Conservation (phyloP, 2,888 invertebrate species). For the Epinotia brunnichana region DNA sequence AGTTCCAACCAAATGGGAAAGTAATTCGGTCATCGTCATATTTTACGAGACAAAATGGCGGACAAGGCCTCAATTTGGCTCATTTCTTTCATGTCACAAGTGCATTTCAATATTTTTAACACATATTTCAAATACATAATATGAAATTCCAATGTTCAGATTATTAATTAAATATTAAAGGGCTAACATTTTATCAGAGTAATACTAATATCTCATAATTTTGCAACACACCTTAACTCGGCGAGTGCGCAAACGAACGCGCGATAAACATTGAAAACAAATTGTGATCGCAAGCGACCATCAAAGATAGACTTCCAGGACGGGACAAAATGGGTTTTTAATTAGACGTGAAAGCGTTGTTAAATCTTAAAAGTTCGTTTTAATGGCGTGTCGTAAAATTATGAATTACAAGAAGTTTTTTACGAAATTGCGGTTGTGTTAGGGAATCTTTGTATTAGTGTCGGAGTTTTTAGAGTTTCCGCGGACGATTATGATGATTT, state of each 20-base stretch:
- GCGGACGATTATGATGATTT: not conserved
- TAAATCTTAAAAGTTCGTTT: slow-evolving; percentile 4
- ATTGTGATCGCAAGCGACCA: not conserved
- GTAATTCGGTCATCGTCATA: slow-evolving; percentile 4
- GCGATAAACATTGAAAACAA: not conserved
- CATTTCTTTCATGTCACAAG: not conserved
- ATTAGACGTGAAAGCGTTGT: slow-evolving; percentile 4
- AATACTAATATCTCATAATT: too few species aligned
- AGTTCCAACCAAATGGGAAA: not conserved
- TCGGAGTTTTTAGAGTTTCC: not conserved
- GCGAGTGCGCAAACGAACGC: not conserved
- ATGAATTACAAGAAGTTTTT: slow-evolving; percentile 4
- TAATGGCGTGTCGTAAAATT: slow-evolving; percentile 1
- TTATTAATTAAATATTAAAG: too few species aligned
- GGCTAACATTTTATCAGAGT: too few species aligned
- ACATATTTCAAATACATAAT: too few species aligned
- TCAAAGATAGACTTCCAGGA: not conserved
- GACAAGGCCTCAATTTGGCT: not conserved
- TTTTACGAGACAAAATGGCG: slow-evolving; percentile 1
- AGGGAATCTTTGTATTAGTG: not conserved
- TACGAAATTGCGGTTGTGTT: slow-evolving; percentile 4
- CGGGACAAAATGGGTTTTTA: slow-evolving; percentile 4
- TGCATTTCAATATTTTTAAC: not conserved
- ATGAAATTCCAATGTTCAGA: too few species aligned
- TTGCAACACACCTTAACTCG: not conserved